Base-by-base conservation (phyloP, 1,140 invertebrate species). In the Asobara japonica region DNA sequence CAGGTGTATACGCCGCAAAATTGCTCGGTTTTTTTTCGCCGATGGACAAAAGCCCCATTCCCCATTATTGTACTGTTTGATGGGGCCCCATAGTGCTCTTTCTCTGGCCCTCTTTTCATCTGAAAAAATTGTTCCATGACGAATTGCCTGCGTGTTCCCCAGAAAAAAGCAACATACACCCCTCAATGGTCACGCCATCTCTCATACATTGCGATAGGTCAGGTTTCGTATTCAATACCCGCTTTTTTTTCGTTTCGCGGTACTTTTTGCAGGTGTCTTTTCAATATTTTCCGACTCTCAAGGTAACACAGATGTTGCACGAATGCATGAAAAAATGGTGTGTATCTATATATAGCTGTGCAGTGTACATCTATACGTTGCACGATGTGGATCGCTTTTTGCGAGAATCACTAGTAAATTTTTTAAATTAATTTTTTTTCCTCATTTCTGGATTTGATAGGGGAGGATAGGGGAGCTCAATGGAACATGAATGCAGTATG, bases 1-100 rank as follows among this genome's bases (percentile, higher is more conserved):
- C 83, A 84, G 82, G 82, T 83, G 82, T 80, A 82, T 76, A 73
- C 45, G 60, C 74, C 72, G 77, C n/a, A 18, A 8, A 27, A 10
- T 31, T n/a, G 45, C 16, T 31, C 29, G 30, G 13, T 29, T 29
- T 30, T 31, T 62, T 48, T 48, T 48, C 41, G 3, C n/a, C n/a
- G 41, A 45, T 27, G 25, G 13, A 62, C 60, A 30, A 30, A 30
- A 30, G n/a, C 5, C n/a, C 29, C 29, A n/a, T 45, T n/a, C n/a
- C n/a, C n/a, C n/a, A 48, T n/a, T n/a, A n/a, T 60, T 20, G 20
- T 29, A 62, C 5, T 18, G n/a, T 31, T 31, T 62, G 51, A 60
- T 8, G 2, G 25, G 1, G 8, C n/a, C 18, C 10, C 1, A 1
- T 13, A 1, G 20, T 62, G 25, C 30, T 45, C 62, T 31, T 64